Evolutionary conservation across 2,888 invertebrate genomes (phyloP).

Genomic region (Gortyna flavago): DNA sequence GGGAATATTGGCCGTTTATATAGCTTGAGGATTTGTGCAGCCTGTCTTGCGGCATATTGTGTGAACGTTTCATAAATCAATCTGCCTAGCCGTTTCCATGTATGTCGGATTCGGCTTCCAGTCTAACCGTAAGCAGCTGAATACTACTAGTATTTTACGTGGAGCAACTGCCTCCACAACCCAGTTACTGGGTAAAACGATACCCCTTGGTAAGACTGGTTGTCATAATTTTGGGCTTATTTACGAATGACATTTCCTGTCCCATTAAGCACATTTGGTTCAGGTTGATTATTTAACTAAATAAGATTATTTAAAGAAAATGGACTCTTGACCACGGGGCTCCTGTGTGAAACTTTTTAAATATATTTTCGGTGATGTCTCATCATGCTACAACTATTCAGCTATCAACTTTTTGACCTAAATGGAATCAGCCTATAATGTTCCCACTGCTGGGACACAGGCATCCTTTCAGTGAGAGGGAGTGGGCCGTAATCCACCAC

Average conservation of each 20-base stretch:
- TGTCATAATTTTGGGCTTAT: background rate
- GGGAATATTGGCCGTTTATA: constrained; percentile 41
- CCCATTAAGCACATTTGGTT: too few species aligned
- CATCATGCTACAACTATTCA: too few species aligned
- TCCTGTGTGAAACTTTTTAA: too few species aligned
- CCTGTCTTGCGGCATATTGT: background rate
- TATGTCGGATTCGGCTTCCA: background rate
- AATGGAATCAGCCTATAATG: too few species aligned
- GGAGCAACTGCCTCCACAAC: background rate
- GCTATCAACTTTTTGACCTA: too few species aligned
- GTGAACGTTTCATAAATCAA: background rate
- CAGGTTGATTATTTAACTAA: too few species aligned
- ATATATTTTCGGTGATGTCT: too few species aligned
- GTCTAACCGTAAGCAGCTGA: background rate
- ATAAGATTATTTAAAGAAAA: too few species aligned
- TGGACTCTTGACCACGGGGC: too few species aligned
- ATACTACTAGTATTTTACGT: background rate
- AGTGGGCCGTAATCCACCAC: background rate
- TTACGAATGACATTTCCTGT: too few species aligned
- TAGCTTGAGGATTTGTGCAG: background rate
- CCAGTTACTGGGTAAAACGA: background rate
- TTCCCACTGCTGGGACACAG: background rate
- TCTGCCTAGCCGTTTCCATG: too few species aligned
- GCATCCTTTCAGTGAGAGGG: background rate
- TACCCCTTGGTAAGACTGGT: background rate